Base-by-base conservation (phyloP, 2,113 vertebrate species). In the Neofelis nebulosa region DNA sequence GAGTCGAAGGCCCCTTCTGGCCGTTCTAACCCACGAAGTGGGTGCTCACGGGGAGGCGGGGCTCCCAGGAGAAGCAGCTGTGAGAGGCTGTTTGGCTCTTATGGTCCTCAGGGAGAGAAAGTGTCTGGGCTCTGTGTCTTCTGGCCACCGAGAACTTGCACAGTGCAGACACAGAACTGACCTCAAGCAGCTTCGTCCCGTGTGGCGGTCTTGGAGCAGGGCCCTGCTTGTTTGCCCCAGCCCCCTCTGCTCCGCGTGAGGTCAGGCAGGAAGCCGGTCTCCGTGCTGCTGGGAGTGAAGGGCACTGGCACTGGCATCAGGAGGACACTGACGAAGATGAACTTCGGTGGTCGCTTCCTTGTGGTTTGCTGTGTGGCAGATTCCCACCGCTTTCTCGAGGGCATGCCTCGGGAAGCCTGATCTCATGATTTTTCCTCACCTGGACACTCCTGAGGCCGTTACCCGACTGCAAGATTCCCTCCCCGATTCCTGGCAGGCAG, bases 81-180 rank as follows among this genome's bases (percentile, higher is more conserved):
- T 12, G 9, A 78, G 83, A n/a, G 29, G 29, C 23, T 2, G 7
- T 25, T 63, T 27, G 36, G 52, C 76, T 29, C 10, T 52, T 11
- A 23, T 11, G 36, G 5, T 52, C n/a, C 57, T 50, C 5, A 0
- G 61, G 29, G 83, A 57, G 74, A 93, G 76, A 76, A 16, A 29
- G 9, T 1, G 9, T 5, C 33, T 2, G 0, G 16, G 36, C 12
- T 38, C 10, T 16, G 4, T 73, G 81, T 21, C 45, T 31, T 45
- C 74, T 4, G 19, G 55, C 29, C 48, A 0, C 31, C 0, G 10
- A 15, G 33, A 65, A 61, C n/a, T 25, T 4, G 27, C 15, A 25
- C 12, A 2, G 25, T 19, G 14, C 23, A 68, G 45, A 68, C 3
- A 25, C 0, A 0, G 13, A n/a, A 29, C 1, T 5, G 48, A n/a